phyloP scores from a whole-genome alignment of 2,113 vertebrate species.

The Tupaia tana region DNA sequence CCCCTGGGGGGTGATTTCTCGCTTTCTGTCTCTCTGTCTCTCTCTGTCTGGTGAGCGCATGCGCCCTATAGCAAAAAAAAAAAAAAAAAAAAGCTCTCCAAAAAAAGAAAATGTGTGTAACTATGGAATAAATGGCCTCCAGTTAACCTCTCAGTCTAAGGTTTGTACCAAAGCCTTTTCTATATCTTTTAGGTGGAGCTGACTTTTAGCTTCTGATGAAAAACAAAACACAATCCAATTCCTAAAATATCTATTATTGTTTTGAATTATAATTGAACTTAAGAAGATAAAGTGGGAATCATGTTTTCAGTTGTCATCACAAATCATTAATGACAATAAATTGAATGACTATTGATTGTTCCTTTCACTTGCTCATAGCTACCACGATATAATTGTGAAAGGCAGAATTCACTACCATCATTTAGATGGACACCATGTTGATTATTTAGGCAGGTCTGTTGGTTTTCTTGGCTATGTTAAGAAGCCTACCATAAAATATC shows the following conservation, averaged over 20 bases:
- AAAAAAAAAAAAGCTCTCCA: too few relatives aligned
- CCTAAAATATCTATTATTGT: neutral
- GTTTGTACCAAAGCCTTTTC: neutral
- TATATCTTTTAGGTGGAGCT: neutral
- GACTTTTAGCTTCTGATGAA: slow-evolving; percentile 11
- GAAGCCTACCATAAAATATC: neutral
- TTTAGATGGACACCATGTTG: neutral
- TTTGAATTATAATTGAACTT: slow-evolving; percentile 30
- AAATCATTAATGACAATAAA: neutral
- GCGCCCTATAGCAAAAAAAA: too few relatives aligned
- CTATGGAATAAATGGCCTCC: neutral
- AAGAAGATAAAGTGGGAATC: neutral
- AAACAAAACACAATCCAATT: slow-evolving; percentile 32
- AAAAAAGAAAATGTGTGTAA: neutral
- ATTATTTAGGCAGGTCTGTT: neutral
- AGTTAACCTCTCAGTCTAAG: slow-evolving; percentile 17
- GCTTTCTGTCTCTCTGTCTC: too few relatives aligned
- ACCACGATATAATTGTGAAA: slow-evolving; percentile 12
- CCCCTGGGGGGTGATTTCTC: too few relatives aligned
- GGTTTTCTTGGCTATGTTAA: neutral
- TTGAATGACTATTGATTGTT: neutral
- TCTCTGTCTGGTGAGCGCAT: too few relatives aligned
- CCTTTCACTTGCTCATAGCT: neutral
- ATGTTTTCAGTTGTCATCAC: neutral
- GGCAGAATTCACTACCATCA: neutral